These are phyloP conservation scores for Dimorphilus gyrociliatus DNA, from an alignment of 2,888 invertebrate species.

Conservation along the genomic window DNA sequence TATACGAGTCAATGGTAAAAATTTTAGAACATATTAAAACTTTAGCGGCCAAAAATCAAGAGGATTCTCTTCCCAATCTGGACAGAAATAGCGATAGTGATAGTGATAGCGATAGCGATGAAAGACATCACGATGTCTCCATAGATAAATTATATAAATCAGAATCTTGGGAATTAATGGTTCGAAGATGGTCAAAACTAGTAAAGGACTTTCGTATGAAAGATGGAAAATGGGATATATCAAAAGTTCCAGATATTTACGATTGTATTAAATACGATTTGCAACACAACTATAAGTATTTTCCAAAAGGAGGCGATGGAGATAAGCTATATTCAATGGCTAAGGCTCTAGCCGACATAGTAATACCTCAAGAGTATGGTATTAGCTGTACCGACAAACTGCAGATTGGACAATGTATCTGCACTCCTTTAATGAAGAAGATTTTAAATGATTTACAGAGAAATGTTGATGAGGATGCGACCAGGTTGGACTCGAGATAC, in stretches of 20 bases:
- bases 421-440: conserved; percentile 84
- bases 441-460: conserved; percentile 75
- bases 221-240: conserved; percentile 73
- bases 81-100: conserved; percentile 3
- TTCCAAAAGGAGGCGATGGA: conserved; percentile 52
- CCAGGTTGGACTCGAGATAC: conserved; percentile 86
- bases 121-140: too few species aligned
- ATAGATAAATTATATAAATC: conserved; percentile 91
- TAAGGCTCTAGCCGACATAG: conserved; percentile 92
- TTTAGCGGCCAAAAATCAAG: conserved; percentile 11
- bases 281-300: conserved; percentile 92
- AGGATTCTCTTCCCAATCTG: background rate
- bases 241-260: conserved; percentile 97
- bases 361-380: conserved; percentile 98
- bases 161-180: conserved; percentile 97
- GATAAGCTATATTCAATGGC: conserved; percentile 61
- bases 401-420: conserved; percentile 89
- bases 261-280: conserved; percentile 96
- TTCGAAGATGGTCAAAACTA: conserved; percentile 88
- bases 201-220: conserved; percentile 94
- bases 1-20: conserved; percentile 68
- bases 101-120: too few species aligned
- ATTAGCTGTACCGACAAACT: conserved; percentile 84
- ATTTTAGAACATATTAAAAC: conserved; percentile 58
- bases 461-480: conserved; percentile 65